Base-by-base conservation (phyloP, 2,888 invertebrate genomes). In the Neocrepidodera transversa region DNA sequence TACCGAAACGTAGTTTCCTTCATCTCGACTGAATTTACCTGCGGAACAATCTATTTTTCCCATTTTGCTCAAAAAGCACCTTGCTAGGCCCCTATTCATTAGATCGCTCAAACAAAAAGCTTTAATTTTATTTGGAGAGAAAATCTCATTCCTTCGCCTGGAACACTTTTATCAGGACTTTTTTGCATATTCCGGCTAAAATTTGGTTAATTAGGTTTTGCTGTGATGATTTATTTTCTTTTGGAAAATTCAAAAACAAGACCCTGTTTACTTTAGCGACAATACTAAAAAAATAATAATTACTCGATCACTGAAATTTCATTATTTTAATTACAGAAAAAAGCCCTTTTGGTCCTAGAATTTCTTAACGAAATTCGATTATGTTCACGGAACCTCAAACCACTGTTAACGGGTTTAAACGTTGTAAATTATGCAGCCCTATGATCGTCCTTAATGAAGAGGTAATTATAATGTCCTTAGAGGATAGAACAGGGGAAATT, bases 391-490 rank as follows among this genome's bases (percentile, higher is more conserved):
- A 36, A 6, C 26, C 40, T 2, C 7, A 18, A 52, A 23, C 36
- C 40, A 11, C 28, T 43, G 43, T 23, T 5, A 43, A 17, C 43
- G 20, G 47, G 57, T 57, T 43, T 55, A 53, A 49, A 52, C 50
- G 48, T n/a, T 26, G 20, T 67, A 59, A 70, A 70, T 71, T 66
- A 71, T 70, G 67, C 68, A 65, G 48, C 38, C 59, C 53, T 59
- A 62, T 63, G 62, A 64, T 68, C 65, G 62, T 47, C 58, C 60
- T 58, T 66, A 71, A 71, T 70, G 68, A 65, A 60, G 64, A 63
- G 67, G 68, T 70, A 68, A 70, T 70, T 70, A 68, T 54, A 62
- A 55, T 59, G 54, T 63, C 64, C 62, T 64, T 23, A 18, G 63
- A 57, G 67, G 48, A 38, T 20, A 43, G 36, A 23, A 2, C 30